A percentile compares a stretch with the other conserved stretches of the same genome.
phyloP scores from a whole-genome alignment of 1,140 invertebrate species.

The Oscheius sp. region DNA sequence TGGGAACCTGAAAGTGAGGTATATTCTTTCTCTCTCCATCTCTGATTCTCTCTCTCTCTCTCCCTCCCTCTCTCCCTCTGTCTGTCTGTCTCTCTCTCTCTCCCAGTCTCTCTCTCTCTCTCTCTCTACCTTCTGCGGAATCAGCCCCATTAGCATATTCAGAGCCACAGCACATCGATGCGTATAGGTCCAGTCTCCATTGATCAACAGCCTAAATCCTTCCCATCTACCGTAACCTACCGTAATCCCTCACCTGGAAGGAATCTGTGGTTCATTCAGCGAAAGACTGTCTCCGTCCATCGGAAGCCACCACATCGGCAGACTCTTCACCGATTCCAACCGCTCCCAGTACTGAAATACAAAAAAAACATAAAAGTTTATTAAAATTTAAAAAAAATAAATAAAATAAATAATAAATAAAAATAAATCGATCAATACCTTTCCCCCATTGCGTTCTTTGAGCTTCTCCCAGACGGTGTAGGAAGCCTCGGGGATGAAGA shows the following conservation, averaged over 20 bases:
- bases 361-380: not conserved
- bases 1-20: not conserved
- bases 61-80: too few relatives aligned
- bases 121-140: not conserved
- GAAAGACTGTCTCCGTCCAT: conserved; percentile 30
- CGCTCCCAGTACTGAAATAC: conserved; percentile 31
- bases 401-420: too few relatives aligned
- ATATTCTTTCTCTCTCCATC: too few relatives aligned
- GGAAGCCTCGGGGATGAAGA: conserved; percentile 39
- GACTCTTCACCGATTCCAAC: conserved; percentile 24
- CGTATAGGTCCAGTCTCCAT: conserved; percentile 41
- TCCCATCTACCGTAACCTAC: not conserved
- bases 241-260: conserved; percentile 21
- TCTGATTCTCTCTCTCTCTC: too few relatives aligned
- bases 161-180: conserved; percentile 40
- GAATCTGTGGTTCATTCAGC: conserved; percentile 13
- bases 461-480: conserved; percentile 29
- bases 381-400: too few relatives aligned
- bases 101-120: too few relatives aligned
- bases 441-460: conserved; percentile 16
- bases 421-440: too few relatives aligned
- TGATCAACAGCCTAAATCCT: conserved; percentile 26
- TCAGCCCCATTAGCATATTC: conserved; percentile 17
- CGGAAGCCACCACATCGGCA: conserved; percentile 31
- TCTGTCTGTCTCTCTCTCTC: too few relatives aligned